These are phyloP conservation scores for Hoplodrina blanda DNA, from an alignment of 2,888 invertebrate species.

Conservation along the genomic window DNA sequence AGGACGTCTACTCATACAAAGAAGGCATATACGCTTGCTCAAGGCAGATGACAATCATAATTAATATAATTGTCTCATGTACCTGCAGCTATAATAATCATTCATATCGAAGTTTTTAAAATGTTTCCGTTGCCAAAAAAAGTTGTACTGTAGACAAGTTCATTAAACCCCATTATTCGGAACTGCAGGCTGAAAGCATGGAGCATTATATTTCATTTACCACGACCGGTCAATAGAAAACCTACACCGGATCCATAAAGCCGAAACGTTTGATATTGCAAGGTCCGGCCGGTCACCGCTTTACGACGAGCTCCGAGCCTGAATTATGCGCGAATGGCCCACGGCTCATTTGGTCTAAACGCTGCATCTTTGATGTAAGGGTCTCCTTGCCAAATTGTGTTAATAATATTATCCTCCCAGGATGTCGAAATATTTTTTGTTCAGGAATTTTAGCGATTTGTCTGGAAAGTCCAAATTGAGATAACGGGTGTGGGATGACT, in stretches of 20 bases:
- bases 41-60: neutral
- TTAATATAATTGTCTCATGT: neutral
- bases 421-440: conserved; percentile 35
- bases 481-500: conserved; percentile 2
- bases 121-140: neutral
- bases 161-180: conserved; percentile 19
- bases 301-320: conserved; percentile 63
- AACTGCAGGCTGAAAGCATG: conserved; percentile 21
- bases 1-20: neutral
- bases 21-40: neutral
- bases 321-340: conserved; percentile 87
- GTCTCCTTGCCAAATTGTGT: conserved; percentile 77
- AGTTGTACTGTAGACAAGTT: conserved; percentile 21
- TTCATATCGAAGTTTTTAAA: neutral
- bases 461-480: conserved; percentile 29
- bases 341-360: conserved; percentile 86
- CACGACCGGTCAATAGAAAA: conserved; percentile 54
- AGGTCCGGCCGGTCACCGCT: conserved; percentile 65
- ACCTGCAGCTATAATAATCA: neutral
- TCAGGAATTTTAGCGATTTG: conserved; percentile 20
- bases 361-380: conserved; percentile 83
- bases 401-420: conserved; percentile 68
- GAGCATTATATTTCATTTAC: conserved; percentile 49
- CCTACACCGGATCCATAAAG: conserved; percentile 72
- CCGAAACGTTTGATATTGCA: conserved; percentile 72